Conservation (phyloP, 2,113 vertebrate species). For the Ceratotherium simum region DNA sequence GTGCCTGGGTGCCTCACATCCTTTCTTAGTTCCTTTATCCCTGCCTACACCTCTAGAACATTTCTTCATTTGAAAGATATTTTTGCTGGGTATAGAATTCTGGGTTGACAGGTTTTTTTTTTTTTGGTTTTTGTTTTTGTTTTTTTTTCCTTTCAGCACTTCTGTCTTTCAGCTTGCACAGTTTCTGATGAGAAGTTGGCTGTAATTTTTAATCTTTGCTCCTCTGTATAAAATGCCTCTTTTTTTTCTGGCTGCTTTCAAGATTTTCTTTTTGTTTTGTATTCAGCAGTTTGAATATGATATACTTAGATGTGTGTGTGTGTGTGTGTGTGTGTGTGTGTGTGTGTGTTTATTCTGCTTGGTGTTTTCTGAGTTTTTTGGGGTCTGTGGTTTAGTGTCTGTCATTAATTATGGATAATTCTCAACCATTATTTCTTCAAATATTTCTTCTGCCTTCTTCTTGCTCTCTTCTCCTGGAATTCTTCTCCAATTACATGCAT, state of each 20-base stretch:
- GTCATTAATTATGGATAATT: constrained; percentile 9
- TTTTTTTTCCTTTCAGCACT: neutral
- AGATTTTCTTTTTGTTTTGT: neutral
- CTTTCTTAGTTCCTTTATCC: neutral
- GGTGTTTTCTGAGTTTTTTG: neutral
- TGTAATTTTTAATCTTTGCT: neutral
- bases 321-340: neutral
- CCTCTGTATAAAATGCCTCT: neutral
- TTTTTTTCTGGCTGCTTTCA: neutral
- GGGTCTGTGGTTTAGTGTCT: neutral
- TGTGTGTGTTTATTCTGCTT: neutral
- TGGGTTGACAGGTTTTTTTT: neutral
- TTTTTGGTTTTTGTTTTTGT: neutral
- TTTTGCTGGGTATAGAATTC: constrained; percentile 4
- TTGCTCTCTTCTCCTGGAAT: constrained; percentile 21
- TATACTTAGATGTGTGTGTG: neutral
- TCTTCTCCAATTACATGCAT: neutral
- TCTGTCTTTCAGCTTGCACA: constrained; percentile 17
- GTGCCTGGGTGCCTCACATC: neutral
- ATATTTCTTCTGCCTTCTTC: constrained; percentile 7
- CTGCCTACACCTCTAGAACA: neutral
- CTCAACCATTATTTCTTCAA: neutral
- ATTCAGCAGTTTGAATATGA: constrained; percentile 22
- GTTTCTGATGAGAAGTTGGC: constrained; percentile 41
- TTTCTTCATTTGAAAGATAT: neutral